phyloP scores from a whole-genome alignment of 2,797 vertebrate genomes.

The Glyptemys insculpta region DNA sequence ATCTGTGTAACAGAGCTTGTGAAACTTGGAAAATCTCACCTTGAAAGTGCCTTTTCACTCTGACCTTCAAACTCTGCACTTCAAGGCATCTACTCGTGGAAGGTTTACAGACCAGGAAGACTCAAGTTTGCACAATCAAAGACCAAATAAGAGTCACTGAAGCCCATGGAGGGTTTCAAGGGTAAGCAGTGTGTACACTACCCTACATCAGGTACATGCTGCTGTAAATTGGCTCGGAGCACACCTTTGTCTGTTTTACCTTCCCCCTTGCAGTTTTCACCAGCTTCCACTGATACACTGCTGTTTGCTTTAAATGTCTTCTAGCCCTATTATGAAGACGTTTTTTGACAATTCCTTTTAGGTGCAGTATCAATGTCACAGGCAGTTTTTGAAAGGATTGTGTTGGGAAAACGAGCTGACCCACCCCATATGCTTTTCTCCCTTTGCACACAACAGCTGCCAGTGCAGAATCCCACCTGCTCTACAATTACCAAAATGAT shows the following conservation, averaged over 20 bases:
- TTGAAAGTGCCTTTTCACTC: not conserved
- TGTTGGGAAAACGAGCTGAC: not conserved
- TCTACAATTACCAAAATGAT: not conserved
- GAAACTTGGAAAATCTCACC: not conserved
- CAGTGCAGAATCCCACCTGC: not conserved
- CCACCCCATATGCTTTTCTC: not conserved
- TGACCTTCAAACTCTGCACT: not conserved
- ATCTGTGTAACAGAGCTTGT: not conserved
- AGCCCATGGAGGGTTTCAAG: too few relatives aligned
- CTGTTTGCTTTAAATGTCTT: not conserved
- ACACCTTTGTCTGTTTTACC: accelerated
- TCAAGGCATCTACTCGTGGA: not conserved
- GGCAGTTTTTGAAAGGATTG: not conserved
- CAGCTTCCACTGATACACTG: not conserved
- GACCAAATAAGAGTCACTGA: not conserved
- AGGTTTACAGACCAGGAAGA: accelerated
- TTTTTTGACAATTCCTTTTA: not conserved
- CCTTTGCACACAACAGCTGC: not conserved
- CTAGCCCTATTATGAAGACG: accelerated
- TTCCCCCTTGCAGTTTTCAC: not conserved
- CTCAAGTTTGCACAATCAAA: not conserved
- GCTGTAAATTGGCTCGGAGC: not conserved
- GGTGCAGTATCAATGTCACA: accelerated
- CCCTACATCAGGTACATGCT: accelerated
- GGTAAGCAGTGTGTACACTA: accelerated